phyloP scores from a whole-genome alignment of 1,140 invertebrate genomes.

The Tetragnatha versicolor region DNA sequence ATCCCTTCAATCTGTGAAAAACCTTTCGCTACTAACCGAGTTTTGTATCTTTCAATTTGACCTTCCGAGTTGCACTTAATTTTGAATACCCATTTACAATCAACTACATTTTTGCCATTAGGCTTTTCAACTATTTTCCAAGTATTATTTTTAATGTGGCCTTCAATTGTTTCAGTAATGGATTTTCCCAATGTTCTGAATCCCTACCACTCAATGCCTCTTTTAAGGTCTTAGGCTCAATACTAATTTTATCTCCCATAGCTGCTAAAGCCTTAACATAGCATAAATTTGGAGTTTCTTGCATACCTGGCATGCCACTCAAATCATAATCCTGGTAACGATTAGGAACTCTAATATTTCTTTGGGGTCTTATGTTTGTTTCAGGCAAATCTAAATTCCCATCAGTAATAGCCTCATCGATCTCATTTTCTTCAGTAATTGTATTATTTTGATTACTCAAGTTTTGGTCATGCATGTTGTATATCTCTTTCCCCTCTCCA shows the following conservation, averaged over 20 bases:
- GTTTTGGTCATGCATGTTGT: no score
- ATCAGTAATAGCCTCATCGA: no score
- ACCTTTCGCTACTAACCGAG: constrained; percentile 63
- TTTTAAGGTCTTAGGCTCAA: constrained; percentile 56
- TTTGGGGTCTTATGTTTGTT: no score
- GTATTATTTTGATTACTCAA: no score
- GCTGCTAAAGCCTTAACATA: constrained; percentile 12
- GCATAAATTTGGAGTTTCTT: constrained; percentile 34
- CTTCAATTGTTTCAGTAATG: constrained; percentile 62
- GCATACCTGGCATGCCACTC: background rate
- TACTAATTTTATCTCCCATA: background rate
- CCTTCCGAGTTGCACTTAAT: constrained; percentile 59
- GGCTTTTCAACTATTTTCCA: constrained; percentile 61
- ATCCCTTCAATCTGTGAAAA: constrained; percentile 62
- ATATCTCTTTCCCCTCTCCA: no score
- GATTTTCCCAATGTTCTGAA: constrained; percentile 61
- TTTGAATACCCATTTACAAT: constrained; percentile 63
- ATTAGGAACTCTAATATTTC: background rate
- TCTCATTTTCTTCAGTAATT: no score
- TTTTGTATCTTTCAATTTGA: constrained; percentile 61
- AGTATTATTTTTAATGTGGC: constrained; percentile 62
- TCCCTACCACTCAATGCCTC: constrained; percentile 61
- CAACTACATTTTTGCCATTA: constrained; percentile 57
- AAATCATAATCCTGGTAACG: background rate
- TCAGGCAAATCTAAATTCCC: no score